phyloP scores from a whole-genome alignment of 2,888 invertebrate species.

The Plemyria rubiginata region DNA sequence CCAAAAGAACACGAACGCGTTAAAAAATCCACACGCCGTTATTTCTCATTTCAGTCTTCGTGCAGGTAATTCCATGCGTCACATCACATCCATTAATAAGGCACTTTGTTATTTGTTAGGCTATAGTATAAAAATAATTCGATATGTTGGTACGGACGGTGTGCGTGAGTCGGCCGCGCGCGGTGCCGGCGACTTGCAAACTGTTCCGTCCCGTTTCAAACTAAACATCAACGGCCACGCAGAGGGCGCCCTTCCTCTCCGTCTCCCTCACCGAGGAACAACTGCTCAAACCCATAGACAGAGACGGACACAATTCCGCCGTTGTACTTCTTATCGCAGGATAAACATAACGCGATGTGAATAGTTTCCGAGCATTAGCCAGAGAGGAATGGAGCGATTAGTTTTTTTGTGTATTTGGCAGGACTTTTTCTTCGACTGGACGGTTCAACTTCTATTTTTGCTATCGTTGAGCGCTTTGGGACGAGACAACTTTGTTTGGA shows the following conservation, averaged over 20 bases:
- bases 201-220: slow-evolving; percentile 77
- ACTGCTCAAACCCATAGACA: slow-evolving; percentile 56
- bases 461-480: slow-evolving; percentile 59
- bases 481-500: slow-evolving; percentile 56
- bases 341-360: slow-evolving; percentile 78
- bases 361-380: slow-evolving; percentile 77
- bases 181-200: slow-evolving; percentile 83
- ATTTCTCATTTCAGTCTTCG: slow-evolving; percentile 64
- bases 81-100: slow-evolving; percentile 81
- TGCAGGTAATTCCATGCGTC: slow-evolving; percentile 72
- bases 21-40: slow-evolving; percentile 69
- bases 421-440: slow-evolving; percentile 66
- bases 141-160: slow-evolving; percentile 76
- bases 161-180: slow-evolving; percentile 74
- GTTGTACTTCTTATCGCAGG: slow-evolving; percentile 77
- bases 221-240: slow-evolving; percentile 78
- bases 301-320: slow-evolving; percentile 64
- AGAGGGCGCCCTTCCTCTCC: slow-evolving; percentile 76
- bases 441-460: slow-evolving; percentile 72
- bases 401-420: slow-evolving; percentile 78
- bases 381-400: slow-evolving; percentile 74
- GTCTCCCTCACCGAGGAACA: slow-evolving; percentile 71
- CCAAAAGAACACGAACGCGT: slow-evolving; percentile 80
- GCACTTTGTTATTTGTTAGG: slow-evolving; percentile 71
- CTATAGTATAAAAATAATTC: slow-evolving; percentile 68